phyloP scores from a whole-genome alignment of 2,888 invertebrate genomes.

The Holacanthella duospinosa region DNA sequence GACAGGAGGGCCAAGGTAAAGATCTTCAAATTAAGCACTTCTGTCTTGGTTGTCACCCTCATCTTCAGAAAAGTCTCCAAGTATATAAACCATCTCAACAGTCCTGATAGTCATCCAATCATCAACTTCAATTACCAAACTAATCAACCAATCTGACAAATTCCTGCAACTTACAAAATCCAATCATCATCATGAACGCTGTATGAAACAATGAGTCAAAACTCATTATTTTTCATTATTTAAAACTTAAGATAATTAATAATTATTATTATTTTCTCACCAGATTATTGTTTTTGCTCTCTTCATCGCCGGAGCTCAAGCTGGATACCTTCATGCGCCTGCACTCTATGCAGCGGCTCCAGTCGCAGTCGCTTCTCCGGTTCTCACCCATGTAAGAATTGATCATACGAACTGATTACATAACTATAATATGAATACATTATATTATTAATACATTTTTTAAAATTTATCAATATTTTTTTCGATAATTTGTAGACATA shows the following conservation, averaged over 20 bases:
- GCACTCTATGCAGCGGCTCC: not conserved
- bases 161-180: not conserved
- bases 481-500: not conserved
- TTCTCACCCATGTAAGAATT: not conserved
- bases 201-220: not conserved
- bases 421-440: too few relatives aligned
- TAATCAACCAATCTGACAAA: not conserved
- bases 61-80: too few relatives aligned
- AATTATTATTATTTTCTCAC: not conserved
- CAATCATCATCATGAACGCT: not conserved
- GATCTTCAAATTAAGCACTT: too few relatives aligned
- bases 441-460: not conserved
- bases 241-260: not conserved
- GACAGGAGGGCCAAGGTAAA: too few relatives aligned
- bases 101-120: not conserved
- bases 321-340: not conserved
- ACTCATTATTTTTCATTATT: not conserved
- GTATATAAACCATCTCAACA: not conserved
- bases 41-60: too few relatives aligned
- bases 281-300: conserved; percentile 1
- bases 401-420: not conserved
- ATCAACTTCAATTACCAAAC: not conserved
- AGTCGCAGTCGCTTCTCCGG: not conserved
- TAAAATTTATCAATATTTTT: not conserved
- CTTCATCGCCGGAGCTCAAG: not conserved